Conservation (phyloP, 1,140 invertebrate species). For the Paralvinella palmiformis region DNA sequence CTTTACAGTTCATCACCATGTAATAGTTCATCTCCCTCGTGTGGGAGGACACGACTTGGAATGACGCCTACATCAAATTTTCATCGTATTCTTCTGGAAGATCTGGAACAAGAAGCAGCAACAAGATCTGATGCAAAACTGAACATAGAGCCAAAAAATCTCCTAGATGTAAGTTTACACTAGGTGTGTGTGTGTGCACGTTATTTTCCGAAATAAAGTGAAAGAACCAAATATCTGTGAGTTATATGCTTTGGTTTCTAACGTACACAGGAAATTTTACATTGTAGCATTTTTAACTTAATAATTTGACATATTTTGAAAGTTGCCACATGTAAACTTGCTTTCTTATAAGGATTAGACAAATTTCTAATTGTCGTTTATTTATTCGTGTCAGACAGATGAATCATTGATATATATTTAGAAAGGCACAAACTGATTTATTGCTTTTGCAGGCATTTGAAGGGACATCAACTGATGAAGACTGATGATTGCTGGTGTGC, state of each 20-base stretch:
- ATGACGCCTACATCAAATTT: constrained; percentile 23
- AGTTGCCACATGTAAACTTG: too few species aligned
- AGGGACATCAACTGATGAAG: neutral
- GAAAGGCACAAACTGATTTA: neutral
- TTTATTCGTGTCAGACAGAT: too few species aligned
- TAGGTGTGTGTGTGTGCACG: neutral
- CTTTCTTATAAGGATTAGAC: too few species aligned
- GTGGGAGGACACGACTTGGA: constrained; percentile 26
- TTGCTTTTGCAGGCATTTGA: constrained; percentile 3
- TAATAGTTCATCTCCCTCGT: constrained; percentile 16
- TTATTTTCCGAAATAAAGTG: neutral
- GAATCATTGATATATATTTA: too few species aligned
- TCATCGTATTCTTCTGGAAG: too few species aligned
- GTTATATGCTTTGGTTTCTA: too few species aligned
- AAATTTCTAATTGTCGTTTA: too few species aligned
- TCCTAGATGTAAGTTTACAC: constrained; percentile 30
- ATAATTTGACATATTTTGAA: neutral
- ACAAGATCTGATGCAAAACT: constrained; percentile 24
- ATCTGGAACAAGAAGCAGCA: constrained; percentile 16
- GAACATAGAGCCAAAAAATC: constrained; percentile 37
- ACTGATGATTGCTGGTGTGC: too few species aligned
- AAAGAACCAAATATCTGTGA: neutral
- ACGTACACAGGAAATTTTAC: neutral
- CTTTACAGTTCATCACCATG: constrained; percentile 7
- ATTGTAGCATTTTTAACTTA: neutral